phyloP scores from a whole-genome alignment of 2,888 invertebrate genomes.

The Drosophila colorata region DNA sequence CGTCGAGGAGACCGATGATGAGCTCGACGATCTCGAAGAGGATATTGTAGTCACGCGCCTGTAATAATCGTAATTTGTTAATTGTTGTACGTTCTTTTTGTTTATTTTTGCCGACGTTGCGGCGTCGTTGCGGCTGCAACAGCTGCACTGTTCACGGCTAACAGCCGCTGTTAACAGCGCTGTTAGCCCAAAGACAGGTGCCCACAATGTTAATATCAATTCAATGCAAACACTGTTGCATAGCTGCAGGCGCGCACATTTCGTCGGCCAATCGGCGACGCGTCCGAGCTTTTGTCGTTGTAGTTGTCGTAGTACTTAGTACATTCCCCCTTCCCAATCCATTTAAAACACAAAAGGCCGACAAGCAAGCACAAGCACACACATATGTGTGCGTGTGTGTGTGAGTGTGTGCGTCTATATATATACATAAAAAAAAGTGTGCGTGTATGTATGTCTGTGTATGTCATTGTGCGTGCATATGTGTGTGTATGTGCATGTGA shows the following conservation, averaged over 20 bases:
- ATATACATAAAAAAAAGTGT: constrained; percentile 2
- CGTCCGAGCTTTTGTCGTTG: constrained; percentile 46
- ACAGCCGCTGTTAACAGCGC: constrained; percentile 18
- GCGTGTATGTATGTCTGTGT: not conserved
- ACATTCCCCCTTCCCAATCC: constrained; percentile 53
- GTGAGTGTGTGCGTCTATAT: constrained; percentile 2
- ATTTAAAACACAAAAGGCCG: constrained; percentile 52
- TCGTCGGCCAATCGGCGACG: constrained; percentile 36
- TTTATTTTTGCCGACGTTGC: constrained; percentile 48
- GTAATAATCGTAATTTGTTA: constrained; percentile 84
- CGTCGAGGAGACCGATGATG: constrained; percentile 93
- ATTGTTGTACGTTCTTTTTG: constrained; percentile 61
- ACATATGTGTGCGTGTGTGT: constrained; percentile 7
- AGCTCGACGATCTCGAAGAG: constrained; percentile 94
- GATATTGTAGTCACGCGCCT: constrained; percentile 94
- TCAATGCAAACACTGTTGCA: constrained; percentile 50
- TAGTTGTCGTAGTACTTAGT: constrained; percentile 70
- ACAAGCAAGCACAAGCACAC: constrained; percentile 20
- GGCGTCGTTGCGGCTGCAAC: constrained; percentile 47
- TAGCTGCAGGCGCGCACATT: constrained; percentile 52
- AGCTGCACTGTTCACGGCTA: constrained; percentile 37
- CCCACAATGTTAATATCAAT: constrained; percentile 17
- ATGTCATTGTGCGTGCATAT: constrained; percentile 7
- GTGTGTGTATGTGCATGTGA: constrained; percentile 15
- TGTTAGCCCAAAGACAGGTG: constrained; percentile 23